These are phyloP conservation scores for Acromyrmex heyeri DNA, from an alignment of 1,140 invertebrate species.

Conservation along the genomic window DNA sequence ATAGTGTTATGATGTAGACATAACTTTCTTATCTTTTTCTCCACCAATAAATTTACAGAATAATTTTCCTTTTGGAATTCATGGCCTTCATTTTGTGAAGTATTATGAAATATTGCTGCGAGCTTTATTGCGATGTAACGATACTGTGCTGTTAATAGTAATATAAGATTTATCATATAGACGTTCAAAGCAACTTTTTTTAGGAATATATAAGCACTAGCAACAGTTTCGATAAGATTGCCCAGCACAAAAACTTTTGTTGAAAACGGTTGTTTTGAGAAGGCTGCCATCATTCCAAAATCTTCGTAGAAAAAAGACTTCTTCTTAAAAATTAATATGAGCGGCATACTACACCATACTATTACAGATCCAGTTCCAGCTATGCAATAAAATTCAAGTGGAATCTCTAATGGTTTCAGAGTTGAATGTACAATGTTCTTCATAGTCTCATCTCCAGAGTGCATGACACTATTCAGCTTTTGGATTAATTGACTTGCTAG, in stretches of 20 bases:
- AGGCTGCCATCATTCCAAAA: not conserved
- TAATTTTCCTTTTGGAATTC: not conserved
- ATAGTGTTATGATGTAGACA: slow-evolving; percentile 27
- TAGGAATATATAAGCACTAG: not conserved
- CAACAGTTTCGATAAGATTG: not conserved
- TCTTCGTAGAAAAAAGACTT: slow-evolving; percentile 14
- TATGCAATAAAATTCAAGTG: slow-evolving; percentile 9
- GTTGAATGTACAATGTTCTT: not conserved
- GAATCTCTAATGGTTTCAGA: not conserved
- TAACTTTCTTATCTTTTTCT: slow-evolving; percentile 1
- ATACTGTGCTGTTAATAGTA: slow-evolving; percentile 26
- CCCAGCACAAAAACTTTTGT: slow-evolving; percentile 13
- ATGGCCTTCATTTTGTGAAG: not conserved
- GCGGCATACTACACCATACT: not conserved
- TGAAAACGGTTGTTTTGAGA: slow-evolving; percentile 13
- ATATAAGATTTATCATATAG: slow-evolving; percentile 29
- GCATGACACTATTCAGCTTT: not conserved
- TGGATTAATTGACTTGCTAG: too few relatives aligned
- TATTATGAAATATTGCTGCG: not conserved
- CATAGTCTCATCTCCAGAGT: not conserved
- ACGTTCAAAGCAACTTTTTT: slow-evolving; percentile 18
- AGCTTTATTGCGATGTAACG: slow-evolving; percentile 12
- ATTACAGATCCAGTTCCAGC: slow-evolving; percentile 10
- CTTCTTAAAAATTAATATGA: not conserved
- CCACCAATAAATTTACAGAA: not conserved